Conservation (phyloP, 1,140 invertebrate species). For the Portunus trituberculatus region DNA sequence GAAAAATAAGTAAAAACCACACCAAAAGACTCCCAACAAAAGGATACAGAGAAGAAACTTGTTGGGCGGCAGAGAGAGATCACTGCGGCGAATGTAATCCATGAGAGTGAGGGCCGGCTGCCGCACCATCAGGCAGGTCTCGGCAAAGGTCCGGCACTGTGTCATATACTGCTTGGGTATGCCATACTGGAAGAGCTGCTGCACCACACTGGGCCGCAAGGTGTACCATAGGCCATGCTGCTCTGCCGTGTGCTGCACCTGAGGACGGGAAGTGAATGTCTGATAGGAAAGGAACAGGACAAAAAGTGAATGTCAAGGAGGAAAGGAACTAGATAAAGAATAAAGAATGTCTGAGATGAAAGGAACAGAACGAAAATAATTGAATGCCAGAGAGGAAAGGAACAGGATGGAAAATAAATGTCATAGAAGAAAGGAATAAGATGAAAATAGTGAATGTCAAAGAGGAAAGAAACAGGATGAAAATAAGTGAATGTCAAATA, state of each 20-base stretch:
- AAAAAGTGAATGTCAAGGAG: neutral
- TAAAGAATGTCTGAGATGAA: neutral
- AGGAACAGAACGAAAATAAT: neutral
- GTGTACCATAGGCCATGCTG: slow-evolving; percentile 68
- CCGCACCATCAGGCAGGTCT: slow-evolving; percentile 61
- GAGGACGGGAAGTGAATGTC: neutral
- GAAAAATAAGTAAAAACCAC: neutral
- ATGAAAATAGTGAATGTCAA: neutral
- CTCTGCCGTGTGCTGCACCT: slow-evolving; percentile 55
- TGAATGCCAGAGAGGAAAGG: neutral
- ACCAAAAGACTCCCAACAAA: neutral
- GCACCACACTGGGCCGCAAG: slow-evolving; percentile 30
- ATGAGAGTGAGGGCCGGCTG: slow-evolving; percentile 55
- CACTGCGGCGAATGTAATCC: slow-evolving; percentile 36
- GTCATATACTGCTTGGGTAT: slow-evolving; percentile 31
- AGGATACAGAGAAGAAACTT: slow-evolving; percentile 67
- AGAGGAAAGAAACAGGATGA: neutral
- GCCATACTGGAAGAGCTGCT: slow-evolving; percentile 45
- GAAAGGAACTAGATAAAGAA: neutral
- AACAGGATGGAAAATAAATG: neutral
- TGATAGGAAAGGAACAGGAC: too few relatives aligned
- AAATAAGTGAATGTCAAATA: neutral
- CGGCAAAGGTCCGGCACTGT: slow-evolving; percentile 36
- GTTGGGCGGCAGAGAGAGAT: slow-evolving; percentile 60
- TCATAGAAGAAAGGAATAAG: neutral